Base-by-base conservation (phyloP, 2,888 invertebrate species). In the Itoplectis maculator region DNA sequence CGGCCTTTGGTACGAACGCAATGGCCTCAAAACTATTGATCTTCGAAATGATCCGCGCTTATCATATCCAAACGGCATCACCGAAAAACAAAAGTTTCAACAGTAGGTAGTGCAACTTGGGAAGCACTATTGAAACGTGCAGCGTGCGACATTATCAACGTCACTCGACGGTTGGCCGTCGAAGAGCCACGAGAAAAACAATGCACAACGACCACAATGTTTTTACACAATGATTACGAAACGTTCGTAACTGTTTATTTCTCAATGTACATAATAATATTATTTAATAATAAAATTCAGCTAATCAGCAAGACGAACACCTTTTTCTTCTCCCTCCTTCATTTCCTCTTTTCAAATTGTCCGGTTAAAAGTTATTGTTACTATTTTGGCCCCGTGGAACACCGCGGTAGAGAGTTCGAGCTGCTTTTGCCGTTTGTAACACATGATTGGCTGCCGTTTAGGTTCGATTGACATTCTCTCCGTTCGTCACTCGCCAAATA, bases 351-450 rank as follows among this genome's bases (percentile, higher is more conserved):
- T 37, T 69, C 7, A n/a, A 66, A 75, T 59, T 49, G 11, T 59
- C 72, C 29, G 37, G 63, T 63, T 75, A 63, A 79, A 81, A 79
- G 79, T 59, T 79, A 70, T 65, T 54, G 59, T 77, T 61, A 72
- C 70, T 75, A 65, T 79, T 77, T 84, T 84, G 82, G 85, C 84
- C 84, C 79, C 84, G 84, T 79, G 82, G 51, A 85, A 77, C 78
- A 69, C 42, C 70, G 72, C 70, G 65, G 56, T 68, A 37, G 23
- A 70, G 49, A 72, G 37, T 29, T 63, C 66, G 54, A 80, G 42
- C 35, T 40, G 42, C 35, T 69, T n/a, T 63, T 66, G 29, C 45
- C 35, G 47, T 66, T 54, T 18, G 11, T 66, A 49, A 40, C 18
- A 66, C 59, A 68, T 29, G 45, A 79, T 79, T 59, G 59, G 54